Evolutionary conservation across 2,797 vertebrate species (phyloP).

Genomic region (Diglossa cyanea): DNA sequence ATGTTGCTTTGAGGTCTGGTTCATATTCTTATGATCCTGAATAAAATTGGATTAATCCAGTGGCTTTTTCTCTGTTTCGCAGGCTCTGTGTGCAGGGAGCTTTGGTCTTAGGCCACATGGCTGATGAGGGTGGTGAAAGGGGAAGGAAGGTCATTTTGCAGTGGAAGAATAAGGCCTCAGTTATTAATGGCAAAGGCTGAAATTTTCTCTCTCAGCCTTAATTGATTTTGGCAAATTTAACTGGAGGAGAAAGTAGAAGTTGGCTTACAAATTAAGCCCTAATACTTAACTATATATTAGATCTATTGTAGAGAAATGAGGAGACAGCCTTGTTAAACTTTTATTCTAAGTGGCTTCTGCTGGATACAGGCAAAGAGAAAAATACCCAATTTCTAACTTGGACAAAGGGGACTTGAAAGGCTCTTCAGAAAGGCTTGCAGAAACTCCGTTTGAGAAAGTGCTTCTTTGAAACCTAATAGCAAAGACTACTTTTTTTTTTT

Average conservation of each 20-base stretch:
- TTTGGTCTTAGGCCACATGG: neutral
- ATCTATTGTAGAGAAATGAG: neutral
- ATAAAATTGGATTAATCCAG: constrained; percentile 8
- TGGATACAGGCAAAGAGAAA: neutral
- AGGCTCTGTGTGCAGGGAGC: neutral
- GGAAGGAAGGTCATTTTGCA: constrained; percentile 13
- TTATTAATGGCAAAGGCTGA: constrained; percentile 33
- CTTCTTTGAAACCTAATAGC: constrained; percentile 13
- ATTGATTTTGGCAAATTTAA: constrained; percentile 41
- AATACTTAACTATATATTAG: neutral
- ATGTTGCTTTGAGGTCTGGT: neutral
- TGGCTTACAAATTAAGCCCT: constrained; percentile 4
- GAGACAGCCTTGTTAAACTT: neutral
- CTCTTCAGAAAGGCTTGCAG: neutral
- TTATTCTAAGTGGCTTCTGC: neutral
- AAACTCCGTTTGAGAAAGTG: neutral
- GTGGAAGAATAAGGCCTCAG: neutral
- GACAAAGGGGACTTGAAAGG: constrained; percentile 22
- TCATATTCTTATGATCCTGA: neutral
- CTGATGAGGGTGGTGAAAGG: neutral
- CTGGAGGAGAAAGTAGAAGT: neutral
- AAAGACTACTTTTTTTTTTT: neutral
- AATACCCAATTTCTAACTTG: neutral
- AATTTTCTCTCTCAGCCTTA: neutral
- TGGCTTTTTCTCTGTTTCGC: neutral